These are phyloP conservation scores for Anisognathus igniventris DNA, from an alignment of 2,797 vertebrate species.

Conservation along the genomic window DNA sequence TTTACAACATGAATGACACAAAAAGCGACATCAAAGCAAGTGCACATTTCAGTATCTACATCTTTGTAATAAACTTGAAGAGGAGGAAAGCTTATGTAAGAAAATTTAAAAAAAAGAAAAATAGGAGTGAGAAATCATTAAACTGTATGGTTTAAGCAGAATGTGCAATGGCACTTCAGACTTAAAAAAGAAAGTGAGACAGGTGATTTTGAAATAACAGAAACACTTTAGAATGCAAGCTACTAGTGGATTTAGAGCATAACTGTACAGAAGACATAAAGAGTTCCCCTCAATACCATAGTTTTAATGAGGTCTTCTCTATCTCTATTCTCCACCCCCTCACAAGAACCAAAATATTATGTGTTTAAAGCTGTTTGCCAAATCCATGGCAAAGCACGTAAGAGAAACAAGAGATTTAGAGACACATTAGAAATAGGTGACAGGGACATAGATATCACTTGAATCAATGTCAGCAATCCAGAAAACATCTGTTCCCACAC, in stretches of 20 bases:
- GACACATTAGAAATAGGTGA: not conserved
- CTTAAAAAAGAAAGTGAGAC: not conserved
- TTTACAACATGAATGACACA: not conserved
- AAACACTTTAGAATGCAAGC: not conserved
- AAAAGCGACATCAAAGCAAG: not conserved
- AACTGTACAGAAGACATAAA: not conserved
- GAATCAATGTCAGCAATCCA: not conserved
- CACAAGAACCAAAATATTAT: not conserved
- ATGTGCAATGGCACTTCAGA: not conserved
- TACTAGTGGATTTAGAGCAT: not conserved
- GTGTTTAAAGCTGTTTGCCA: not conserved
- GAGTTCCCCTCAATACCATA: not conserved
- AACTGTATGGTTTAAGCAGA: not conserved
- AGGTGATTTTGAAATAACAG: not conserved
- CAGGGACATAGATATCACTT: not conserved
- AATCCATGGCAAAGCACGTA: not conserved
- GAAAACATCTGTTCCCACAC: constrained; percentile 8
- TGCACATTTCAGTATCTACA: not conserved
- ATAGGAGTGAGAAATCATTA: not conserved
- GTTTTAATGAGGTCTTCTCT: not conserved
- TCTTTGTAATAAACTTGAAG: not conserved
- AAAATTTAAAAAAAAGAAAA: not conserved
- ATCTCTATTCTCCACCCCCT: not conserved
- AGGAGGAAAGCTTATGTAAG: not conserved
- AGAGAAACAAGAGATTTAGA: constrained; percentile 7